Evolutionary conservation across 2,113 vertebrate genomes (phyloP), one percentile per base, ranked within the genome.

Genomic region (Thermophis baileyi): DNA sequence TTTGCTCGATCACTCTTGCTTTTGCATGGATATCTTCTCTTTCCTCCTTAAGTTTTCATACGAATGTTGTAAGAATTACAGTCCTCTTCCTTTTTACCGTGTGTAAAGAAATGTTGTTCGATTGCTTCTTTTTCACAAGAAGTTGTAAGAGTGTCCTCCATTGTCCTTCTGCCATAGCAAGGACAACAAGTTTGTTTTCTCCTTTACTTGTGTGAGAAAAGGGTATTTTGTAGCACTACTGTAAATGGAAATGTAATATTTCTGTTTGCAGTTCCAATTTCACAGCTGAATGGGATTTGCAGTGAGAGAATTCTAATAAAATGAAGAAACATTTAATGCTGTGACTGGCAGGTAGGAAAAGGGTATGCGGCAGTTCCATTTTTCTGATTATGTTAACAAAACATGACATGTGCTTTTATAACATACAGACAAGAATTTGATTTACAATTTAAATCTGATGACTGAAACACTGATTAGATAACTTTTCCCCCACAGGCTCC

Each of bases 261-360:
- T 98, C 97, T 98, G 97, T 98, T 98, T 98, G 96, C 97, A 97
- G 96, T 98, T 98, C 97, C 97, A 98, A 98, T 98, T 98, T 98
- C 98, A 98, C 97, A 98, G 97, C 95, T 97, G 97, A 98, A 95
- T 96, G 96, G 97, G 95, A 98, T 97, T 96, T 97, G 94, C 96
- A 97, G 97, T 97, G 97, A 97, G 96, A 97, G 95, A 96, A 97
- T 97, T 97, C 94, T 97, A 98, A 98, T 98, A 97, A 97, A 98
- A 97, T 93, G 96, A 97, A 97, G 97, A 97, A 97, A 94, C 97
- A 94, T 97, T 98, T 98, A 98, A 97, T 95, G 96, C 95, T 96
- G 91, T 98, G 97, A 98, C 96, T 98, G 98, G 96, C 98, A 98
- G 97, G 97, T 97, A 95, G 96, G 88, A 92, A 97, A 97, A 97